Evolutionary conservation across 2,113 vertebrate genomes (phyloP).

Genomic region (Caretta caretta): DNA sequence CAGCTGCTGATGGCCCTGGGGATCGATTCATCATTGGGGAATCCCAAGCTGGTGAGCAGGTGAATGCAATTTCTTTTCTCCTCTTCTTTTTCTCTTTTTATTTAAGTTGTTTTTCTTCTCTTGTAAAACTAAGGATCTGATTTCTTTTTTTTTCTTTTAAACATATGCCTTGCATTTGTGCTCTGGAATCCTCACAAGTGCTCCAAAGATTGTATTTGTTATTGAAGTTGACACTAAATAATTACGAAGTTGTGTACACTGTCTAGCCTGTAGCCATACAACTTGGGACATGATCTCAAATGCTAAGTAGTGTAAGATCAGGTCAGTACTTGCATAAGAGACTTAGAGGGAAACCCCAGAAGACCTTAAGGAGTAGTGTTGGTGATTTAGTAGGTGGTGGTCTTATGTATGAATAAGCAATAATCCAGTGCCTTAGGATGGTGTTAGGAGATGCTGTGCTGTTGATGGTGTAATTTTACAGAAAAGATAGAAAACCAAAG

Average conservation of each 20-base stretch:
- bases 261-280: constrained; percentile 12
- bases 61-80: constrained; percentile 64
- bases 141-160: not conserved
- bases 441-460: not conserved
- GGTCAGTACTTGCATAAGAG: not conserved
- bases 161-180: constrained; percentile 3
- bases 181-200: not conserved
- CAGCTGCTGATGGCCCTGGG: constrained; percentile 97
- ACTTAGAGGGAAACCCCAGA: constrained; percentile 43
- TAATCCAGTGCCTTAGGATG: not conserved
- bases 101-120: not conserved
- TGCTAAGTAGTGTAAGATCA: constrained; percentile 15
- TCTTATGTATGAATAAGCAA: not conserved
- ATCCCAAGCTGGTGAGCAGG: constrained; percentile 99
- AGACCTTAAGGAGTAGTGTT: constrained; percentile 33
- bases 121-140: not conserved
- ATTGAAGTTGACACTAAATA: constrained; percentile 31
- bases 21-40: constrained; percentile 99
- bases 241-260: constrained; percentile 31
- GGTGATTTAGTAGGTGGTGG: not conserved
- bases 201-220: not conserved
- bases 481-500: not conserved
- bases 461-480: not conserved
- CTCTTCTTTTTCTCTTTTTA: not conserved
- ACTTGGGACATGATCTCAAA: constrained; percentile 49